Conservation (phyloP, 2,888 invertebrate species). For the Danaus chrysippus region DNA sequence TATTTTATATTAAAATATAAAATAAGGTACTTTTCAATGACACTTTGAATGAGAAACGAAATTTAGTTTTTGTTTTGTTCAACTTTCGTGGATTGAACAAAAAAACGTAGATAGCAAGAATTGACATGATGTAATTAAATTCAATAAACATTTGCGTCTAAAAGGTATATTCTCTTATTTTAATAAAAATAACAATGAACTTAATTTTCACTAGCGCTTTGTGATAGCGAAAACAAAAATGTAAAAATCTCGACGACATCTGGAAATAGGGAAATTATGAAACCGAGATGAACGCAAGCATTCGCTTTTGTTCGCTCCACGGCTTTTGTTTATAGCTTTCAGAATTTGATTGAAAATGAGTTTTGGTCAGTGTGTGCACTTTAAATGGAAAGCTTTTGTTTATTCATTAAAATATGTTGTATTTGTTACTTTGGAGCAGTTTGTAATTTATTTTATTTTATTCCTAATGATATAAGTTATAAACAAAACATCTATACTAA, state of each 20-base stretch:
- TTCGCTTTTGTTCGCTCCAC: conserved; percentile 58
- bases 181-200: conserved; percentile 50
- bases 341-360: conserved; percentile 58
- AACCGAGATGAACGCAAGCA: conserved; percentile 57
- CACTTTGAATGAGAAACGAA: too few relatives aligned
- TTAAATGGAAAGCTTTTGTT: not conserved
- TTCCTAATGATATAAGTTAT: not conserved
- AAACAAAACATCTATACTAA: not conserved
- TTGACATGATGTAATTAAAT: not conserved
- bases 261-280: conserved; percentile 71
- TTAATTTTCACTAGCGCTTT: conserved; percentile 42
- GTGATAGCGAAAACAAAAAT: conserved; percentile 46
- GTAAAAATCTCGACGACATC: conserved; percentile 54
- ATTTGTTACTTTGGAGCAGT: too few relatives aligned
- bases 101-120: too few relatives aligned
- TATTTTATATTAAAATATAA: too few relatives aligned
- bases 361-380: conserved; percentile 1
- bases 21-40: too few relatives aligned
- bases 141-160: not conserved
- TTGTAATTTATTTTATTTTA: too few relatives aligned
- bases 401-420: not conserved
- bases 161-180: conserved; percentile 6
- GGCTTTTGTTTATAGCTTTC: conserved; percentile 62
- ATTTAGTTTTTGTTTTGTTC: too few relatives aligned
- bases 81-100: too few relatives aligned